Percentiles rank a stretch among this genome's conserved stretches.
Conservation (phyloP, 2,797 vertebrate genomes). For the Eospalax fontanierii region DNA sequence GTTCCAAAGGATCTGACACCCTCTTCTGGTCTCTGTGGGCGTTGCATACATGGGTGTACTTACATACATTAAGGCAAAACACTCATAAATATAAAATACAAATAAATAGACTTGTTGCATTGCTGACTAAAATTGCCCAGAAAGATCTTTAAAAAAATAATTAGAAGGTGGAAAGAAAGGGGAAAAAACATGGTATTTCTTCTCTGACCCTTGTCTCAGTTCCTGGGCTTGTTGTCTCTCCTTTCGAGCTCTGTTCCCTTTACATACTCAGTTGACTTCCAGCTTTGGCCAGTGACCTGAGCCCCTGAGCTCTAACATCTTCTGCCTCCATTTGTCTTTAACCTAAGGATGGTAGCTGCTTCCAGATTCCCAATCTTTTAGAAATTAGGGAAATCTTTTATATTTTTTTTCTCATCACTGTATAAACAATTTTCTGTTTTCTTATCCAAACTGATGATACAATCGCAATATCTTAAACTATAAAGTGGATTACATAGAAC, state of each 20-base stretch:
- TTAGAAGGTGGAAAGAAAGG: neutral
- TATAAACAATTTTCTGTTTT: conserved; percentile 48
- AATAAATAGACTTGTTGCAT: no score
- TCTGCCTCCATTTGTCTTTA: conserved; percentile 45
- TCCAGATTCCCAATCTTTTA: conserved; percentile 47
- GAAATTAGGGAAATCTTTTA: neutral
- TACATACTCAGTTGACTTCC: neutral
- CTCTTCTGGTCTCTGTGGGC: no score
- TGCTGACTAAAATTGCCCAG: no score
- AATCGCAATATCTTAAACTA: neutral
- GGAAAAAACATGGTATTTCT: conserved; percentile 34
- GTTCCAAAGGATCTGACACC: no score
- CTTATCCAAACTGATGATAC: conserved; percentile 34
- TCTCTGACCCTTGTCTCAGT: neutral
- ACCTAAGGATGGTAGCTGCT: neutral
- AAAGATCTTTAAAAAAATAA: no score
- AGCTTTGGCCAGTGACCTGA: conserved; percentile 19
- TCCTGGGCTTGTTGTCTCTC: neutral
- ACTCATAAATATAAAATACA: no score
- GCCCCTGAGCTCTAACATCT: conserved; percentile 34
- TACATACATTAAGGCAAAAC: no score
- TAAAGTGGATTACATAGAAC: neutral
- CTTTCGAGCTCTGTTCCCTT: conserved; percentile 5
- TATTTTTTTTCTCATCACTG: neutral
- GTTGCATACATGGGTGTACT: no score